phyloP scores from a whole-genome alignment of 2,113 vertebrate genomes.

The Excalfactoria chinensis region DNA sequence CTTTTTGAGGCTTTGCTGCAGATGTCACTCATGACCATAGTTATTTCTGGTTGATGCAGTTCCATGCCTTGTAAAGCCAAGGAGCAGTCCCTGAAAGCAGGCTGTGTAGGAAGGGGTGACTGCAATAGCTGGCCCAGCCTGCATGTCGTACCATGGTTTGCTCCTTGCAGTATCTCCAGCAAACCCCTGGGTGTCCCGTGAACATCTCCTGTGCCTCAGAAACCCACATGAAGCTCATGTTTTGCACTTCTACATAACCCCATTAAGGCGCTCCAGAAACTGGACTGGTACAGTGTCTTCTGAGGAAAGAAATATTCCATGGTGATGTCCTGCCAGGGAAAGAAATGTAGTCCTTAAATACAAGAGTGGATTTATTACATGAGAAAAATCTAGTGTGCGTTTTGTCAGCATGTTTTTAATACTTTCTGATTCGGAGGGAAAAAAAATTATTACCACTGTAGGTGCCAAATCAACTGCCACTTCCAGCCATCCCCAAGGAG shows the following conservation, averaged over 20 bases:
- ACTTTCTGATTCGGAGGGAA: conserved; percentile 3
- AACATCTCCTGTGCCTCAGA: neutral
- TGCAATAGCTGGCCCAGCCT: neutral
- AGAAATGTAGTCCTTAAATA: neutral
- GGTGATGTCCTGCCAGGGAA: neutral
- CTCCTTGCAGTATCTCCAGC: neutral
- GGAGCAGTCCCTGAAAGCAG: neutral
- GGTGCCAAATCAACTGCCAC: conserved; percentile 3
- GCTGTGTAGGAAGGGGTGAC: neutral
- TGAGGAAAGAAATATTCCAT: neutral
- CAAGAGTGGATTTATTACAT: conserved; percentile 28
- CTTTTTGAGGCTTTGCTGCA: neutral
- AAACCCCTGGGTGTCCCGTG: neutral
- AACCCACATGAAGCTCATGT: neutral
- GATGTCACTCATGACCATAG: neutral
- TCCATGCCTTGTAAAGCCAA: neutral
- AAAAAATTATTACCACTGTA: neutral
- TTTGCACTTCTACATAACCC: neutral
- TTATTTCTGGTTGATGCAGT: neutral
- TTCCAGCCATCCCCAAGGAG: neutral
- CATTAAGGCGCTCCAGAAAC: neutral
- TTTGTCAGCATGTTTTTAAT: conserved; percentile 40
- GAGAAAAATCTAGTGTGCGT: conserved; percentile 17
- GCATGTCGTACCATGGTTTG: rapidly evolving
- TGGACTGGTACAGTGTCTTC: neutral